Evolutionary conservation across 1,140 invertebrate species (phyloP).

Genomic region (Drosophila repletoides): DNA sequence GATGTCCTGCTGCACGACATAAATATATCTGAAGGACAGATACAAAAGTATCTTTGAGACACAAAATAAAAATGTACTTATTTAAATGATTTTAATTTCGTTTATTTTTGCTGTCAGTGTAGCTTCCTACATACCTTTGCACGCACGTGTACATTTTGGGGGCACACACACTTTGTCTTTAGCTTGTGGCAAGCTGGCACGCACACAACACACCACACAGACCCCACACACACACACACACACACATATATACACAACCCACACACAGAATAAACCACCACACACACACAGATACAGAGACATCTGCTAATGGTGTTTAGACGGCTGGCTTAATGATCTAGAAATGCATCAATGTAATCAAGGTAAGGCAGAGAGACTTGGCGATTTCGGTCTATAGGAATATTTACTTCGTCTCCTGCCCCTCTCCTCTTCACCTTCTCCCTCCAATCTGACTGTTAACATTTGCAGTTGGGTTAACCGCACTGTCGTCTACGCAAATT

Average conservation of each 20-base stretch:
- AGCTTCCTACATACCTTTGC: constrained; percentile 2
- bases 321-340: constrained; percentile 71
- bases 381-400: no score
- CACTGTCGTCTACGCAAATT: constrained; percentile 47
- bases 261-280: no score
- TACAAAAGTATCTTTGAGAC: no score
- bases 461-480: constrained; percentile 49
- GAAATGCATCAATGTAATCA: constrained; percentile 77
- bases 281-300: constrained; percentile 21
- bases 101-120: no score
- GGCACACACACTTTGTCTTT: constrained; percentile 37
- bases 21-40: no score
- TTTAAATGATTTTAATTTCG: no score
- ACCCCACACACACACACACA: constrained; percentile 1
- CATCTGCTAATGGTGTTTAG: constrained; percentile 68
- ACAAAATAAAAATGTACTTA: no score
- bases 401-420: no score
- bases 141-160: constrained; percentile 6
- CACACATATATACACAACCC: background rate
- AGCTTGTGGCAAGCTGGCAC: constrained; percentile 28
- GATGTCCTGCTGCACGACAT: no score
- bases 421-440: no score
- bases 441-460: constrained; percentile 13
- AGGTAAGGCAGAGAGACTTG: constrained; percentile 41
- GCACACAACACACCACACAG: background rate